Percentiles rank a stretch among this genome's conserved stretches.
phyloP scores from a whole-genome alignment of 2,113 vertebrate genomes.

The Circaetus cinerascens region DNA sequence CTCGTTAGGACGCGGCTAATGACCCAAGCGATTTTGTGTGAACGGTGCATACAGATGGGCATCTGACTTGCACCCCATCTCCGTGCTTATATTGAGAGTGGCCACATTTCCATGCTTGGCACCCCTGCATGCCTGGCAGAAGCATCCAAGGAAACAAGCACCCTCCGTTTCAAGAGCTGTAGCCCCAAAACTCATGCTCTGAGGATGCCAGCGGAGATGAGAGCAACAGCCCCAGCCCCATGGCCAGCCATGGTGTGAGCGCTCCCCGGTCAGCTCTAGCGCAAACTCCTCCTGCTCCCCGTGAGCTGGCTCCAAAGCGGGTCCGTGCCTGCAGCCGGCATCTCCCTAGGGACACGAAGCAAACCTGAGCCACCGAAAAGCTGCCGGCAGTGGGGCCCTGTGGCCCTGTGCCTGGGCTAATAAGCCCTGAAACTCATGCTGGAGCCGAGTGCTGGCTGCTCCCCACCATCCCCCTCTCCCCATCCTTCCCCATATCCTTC shows the following conservation, averaged over 20 bases:
- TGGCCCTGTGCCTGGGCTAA: not conserved
- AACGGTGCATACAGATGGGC: accelerated
- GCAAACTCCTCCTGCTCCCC: not conserved
- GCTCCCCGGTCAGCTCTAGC: not conserved
- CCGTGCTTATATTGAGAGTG: accelerated
- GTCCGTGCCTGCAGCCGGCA: not conserved
- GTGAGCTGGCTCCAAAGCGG: not conserved
- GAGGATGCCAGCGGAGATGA: not conserved
- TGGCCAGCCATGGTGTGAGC: not conserved
- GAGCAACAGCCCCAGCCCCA: not conserved
- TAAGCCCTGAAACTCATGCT: not conserved
- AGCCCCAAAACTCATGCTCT: not conserved
- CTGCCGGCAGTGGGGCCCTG: accelerated
- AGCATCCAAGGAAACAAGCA: not conserved
- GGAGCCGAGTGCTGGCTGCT: not conserved
- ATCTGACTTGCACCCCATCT: not conserved
- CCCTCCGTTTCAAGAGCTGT: not conserved
- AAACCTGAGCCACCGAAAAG: not conserved
- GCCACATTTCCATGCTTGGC: not conserved
- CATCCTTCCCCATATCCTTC: not conserved
- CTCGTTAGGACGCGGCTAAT: not conserved
- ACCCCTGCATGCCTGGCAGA: not conserved
- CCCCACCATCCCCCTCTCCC: no score
- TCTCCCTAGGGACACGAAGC: not conserved
- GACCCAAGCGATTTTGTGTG: not conserved